These are phyloP conservation scores for Palaemon carinicauda DNA, from an alignment of 1,140 invertebrate species.

Conservation along the genomic window DNA sequence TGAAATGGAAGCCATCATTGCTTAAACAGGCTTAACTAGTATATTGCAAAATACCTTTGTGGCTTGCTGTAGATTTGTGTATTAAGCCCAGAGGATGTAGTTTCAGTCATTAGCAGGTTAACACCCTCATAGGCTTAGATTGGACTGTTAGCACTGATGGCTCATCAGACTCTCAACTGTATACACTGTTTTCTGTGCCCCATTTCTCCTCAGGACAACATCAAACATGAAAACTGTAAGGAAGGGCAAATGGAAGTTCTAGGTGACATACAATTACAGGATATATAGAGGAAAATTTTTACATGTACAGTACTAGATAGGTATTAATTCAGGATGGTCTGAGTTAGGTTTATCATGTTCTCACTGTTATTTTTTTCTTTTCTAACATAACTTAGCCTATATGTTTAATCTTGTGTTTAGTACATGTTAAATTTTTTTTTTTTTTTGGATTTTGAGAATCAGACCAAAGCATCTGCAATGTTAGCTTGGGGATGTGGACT, in stretches of 20 bases:
- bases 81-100: slow-evolving; percentile 7
- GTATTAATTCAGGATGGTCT: not conserved
- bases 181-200: slow-evolving; percentile 50
- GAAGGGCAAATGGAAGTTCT: slow-evolving; percentile 42
- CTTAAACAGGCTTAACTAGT: slow-evolving; percentile 44
- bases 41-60: not conserved
- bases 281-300: slow-evolving; percentile 19
- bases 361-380: too few relatives aligned
- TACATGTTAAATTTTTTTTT: too few relatives aligned
- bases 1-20: slow-evolving; percentile 48
- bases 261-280: slow-evolving; percentile 35
- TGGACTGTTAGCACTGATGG: slow-evolving; percentile 48
- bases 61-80: slow-evolving; percentile 34
- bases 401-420: too few relatives aligned
- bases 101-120: not conserved
- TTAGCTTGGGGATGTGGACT: too few relatives aligned
- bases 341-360: not conserved
- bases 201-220: slow-evolving; percentile 54
- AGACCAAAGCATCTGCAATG: too few relatives aligned
- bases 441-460: too few relatives aligned
- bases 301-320: not conserved
- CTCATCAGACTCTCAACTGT: slow-evolving; percentile 36
- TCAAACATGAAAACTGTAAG: slow-evolving; percentile 53
- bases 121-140: slow-evolving; percentile 13
- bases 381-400: too few relatives aligned